These are phyloP conservation scores for Troides helena DNA, from an alignment of 2,888 invertebrate genomes.

Conservation along the genomic window DNA sequence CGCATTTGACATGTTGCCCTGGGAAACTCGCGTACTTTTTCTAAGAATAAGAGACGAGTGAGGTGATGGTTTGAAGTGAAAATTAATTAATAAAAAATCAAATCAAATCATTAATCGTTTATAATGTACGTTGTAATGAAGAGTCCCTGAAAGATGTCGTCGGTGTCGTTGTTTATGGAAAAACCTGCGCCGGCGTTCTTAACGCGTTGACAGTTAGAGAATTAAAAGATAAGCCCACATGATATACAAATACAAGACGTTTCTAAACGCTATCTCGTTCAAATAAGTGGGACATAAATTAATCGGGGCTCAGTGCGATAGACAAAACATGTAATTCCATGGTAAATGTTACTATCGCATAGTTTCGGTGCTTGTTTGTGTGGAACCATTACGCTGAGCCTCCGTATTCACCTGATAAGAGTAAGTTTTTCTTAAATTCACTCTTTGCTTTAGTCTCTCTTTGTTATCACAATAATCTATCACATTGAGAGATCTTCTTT, in stretches of 20 bases:
- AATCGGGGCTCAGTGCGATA: slow-evolving; percentile 68
- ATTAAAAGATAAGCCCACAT: slow-evolving; percentile 76
- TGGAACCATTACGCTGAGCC: slow-evolving; percentile 59
- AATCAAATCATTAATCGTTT: neutral
- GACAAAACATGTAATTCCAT: slow-evolving; percentile 70
- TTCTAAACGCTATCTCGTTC: slow-evolving; percentile 68
- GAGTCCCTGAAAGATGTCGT: neutral
- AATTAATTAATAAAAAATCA: neutral
- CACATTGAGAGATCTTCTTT: neutral
- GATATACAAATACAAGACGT: slow-evolving; percentile 71
- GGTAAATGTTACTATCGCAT: slow-evolving; percentile 70
- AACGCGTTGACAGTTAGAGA: slow-evolving; percentile 69
- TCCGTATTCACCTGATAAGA: slow-evolving; percentile 50
- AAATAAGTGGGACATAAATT: slow-evolving; percentile 74
- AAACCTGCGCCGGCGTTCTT: slow-evolving; percentile 48
- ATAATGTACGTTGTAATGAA: neutral
- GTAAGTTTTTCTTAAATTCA: slow-evolving; percentile 32
- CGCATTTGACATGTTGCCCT: slow-evolving; percentile 20
- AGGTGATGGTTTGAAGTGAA: slow-evolving; percentile 18
- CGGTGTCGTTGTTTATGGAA: slow-evolving; percentile 38
- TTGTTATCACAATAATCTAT: slow-evolving; percentile 18
- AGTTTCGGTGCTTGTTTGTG: slow-evolving; percentile 57
- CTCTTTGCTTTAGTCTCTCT: slow-evolving; percentile 21
- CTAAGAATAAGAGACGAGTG: slow-evolving; percentile 14
- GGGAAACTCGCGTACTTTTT: slow-evolving; percentile 25